phyloP scores from a whole-genome alignment of 2,113 vertebrate genomes.

The pig (Sus scrofa) region T2T-Sscrofa CM000818.6:117537501-117538000 shows the following conservation, averaged over 20 bases:
- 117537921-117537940: not conserved
- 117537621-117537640: not conserved
- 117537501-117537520: slow-evolving; percentile 16
- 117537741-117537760: fast-evolving
- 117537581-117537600: not conserved
- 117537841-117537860: not conserved
- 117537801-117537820: not conserved
- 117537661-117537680: not conserved
- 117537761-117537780: not conserved
- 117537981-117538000: no score
- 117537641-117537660: not conserved
- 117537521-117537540: slow-evolving; percentile 6
- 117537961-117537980: not conserved
- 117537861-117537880: not conserved
- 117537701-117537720: not conserved
- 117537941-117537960: not conserved
- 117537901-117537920: not conserved
- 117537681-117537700: not conserved
- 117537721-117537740: not conserved
- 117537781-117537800: not conserved
- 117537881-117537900: no score
- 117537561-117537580: slow-evolving; percentile 23
- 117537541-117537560: not conserved
- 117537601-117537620: not conserved
- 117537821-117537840: not conserved